Percentiles rank a stretch among this genome's conserved stretches.
Evolutionary conservation across 2,113 vertebrate species (phyloP).

Genomic region (Ochotona curzoniae): DNA sequence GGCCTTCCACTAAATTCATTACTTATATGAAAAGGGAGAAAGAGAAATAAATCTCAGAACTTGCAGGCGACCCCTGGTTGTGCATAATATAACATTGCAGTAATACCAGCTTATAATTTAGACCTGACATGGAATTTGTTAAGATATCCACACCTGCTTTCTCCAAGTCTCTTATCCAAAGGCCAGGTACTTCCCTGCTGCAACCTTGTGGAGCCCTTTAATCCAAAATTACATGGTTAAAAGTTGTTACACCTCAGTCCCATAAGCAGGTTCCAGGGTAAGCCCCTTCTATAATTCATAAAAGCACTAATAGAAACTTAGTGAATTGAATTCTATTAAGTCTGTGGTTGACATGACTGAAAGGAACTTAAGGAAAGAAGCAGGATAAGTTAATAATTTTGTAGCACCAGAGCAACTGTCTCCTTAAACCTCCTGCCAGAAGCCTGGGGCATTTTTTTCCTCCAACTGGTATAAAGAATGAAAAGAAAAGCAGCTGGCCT

Average conservation of each 20-base stretch:
- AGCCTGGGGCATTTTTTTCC: not conserved
- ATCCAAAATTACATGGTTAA: constrained; percentile 30
- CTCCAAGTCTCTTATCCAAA: not conserved
- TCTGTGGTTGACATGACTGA: constrained; percentile 60
- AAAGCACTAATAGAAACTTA: constrained; percentile 68
- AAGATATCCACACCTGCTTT: not conserved
- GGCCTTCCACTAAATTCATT: not conserved
- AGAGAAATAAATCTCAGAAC: constrained; percentile 26
- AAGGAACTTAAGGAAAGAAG: constrained; percentile 56
- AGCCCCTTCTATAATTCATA: constrained; percentile 65
- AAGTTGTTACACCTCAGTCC: not conserved
- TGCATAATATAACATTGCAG: not conserved
- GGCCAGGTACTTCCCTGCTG: not conserved
- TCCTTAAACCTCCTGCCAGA: not conserved
- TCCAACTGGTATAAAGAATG: not conserved
- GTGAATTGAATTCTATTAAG: constrained; percentile 70
- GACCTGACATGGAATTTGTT: accelerated
- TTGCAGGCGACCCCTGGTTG: not conserved
- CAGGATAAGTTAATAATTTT: constrained; percentile 52
- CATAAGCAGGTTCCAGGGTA: constrained; percentile 52
- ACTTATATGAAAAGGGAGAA: not conserved
- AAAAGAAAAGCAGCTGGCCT: not conserved
- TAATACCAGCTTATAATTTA: not conserved
- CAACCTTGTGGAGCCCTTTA: not conserved
- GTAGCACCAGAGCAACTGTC: not conserved